Percentiles rank a stretch among this genome's conserved stretches.
phyloP scores from a whole-genome alignment of 2,888 invertebrate species.

The Limulus polyphemus region DNA sequence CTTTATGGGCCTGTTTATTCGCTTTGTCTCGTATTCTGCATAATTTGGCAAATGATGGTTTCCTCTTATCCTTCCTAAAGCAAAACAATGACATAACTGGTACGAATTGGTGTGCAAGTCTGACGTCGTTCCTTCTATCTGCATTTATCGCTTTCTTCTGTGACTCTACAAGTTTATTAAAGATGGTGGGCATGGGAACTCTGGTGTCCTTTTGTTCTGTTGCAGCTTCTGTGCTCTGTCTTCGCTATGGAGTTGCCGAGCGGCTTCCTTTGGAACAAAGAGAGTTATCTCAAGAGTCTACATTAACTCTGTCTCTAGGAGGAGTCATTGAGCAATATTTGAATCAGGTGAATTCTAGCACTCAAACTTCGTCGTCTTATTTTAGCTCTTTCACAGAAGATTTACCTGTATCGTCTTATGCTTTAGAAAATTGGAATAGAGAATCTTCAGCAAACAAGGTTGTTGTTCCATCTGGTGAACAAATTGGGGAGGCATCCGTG shows the following conservation, averaged over 20 bases:
- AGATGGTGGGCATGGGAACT: conserved; percentile 19
- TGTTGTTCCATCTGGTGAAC: not conserved
- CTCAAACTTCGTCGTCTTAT: too few species aligned
- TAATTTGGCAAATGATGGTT: too few species aligned
- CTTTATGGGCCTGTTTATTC: conserved; percentile 18
- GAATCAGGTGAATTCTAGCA: not conserved
- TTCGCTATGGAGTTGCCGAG: conserved; percentile 13
- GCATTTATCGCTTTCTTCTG: not conserved
- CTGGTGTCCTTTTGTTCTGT: conserved; percentile 13
- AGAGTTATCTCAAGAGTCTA: conserved; percentile 15
- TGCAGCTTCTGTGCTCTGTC: conserved; percentile 16
- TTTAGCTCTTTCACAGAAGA: too few species aligned
- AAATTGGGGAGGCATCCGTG: not conserved
- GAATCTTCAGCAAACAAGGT: not conserved
- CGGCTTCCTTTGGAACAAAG: conserved; percentile 6
- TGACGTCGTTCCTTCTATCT: too few species aligned
- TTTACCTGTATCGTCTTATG: not conserved
- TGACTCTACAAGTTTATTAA: not conserved
- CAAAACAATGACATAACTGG: too few species aligned
- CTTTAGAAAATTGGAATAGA: not conserved
- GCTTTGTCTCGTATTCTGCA: conserved; percentile 17
- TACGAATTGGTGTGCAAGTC: too few species aligned
- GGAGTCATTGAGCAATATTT: not conserved
- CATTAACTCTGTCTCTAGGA: not conserved
- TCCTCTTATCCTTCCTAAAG: too few species aligned